Base-by-base conservation (phyloP, 2,888 invertebrate species). In the Endotricha flammealis region DNA sequence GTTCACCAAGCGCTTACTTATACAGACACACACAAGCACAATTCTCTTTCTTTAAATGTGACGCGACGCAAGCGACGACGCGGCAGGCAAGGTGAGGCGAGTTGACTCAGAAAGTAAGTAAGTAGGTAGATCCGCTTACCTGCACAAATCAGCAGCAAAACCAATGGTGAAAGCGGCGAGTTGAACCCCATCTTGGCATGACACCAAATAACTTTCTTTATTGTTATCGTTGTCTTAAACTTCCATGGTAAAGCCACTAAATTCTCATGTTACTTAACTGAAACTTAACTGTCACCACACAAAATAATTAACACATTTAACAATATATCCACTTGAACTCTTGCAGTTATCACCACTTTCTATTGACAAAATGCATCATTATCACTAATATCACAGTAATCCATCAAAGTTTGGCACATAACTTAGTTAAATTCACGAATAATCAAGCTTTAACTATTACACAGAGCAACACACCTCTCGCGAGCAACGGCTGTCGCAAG, bases 91-190 rank as follows among this genome's bases (percentile, higher is more conserved):
- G 56, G 60, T 55, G 53, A 53, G 55, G 58, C 59, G 59, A 69
- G 60, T 70, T 74, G 76, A 79, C 60, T 78, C 79, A 77, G 76
- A 74, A 71, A 74, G 55, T 69, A 72, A 67, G 55, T 69, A 72
- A 67, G 70, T 68, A 69, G 64, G 69, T 54, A 66, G 61, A 65
- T 57, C 63, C 71, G 69, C 82, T 83, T 85, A 86, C 85, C 85
- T 79, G 82, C 65, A 73, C 79, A 81, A 68, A 82, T 75, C 71
- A 82, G 64, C 74, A 82, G 65, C 72, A 78, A 68, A 67, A 68
- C 70, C 65, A 79, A 68, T 59, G 74, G 82, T 72, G 82, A 83
- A 81, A 85, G 79, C 77, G 72, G 69, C 70, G 74, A 61, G 60
- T 68, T 60, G 68, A 57, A 69, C 70, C 71, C 71, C 85, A 85